Conservation (phyloP, 2,113 vertebrate genomes). For the Tachuris rubrigastra region DNA sequence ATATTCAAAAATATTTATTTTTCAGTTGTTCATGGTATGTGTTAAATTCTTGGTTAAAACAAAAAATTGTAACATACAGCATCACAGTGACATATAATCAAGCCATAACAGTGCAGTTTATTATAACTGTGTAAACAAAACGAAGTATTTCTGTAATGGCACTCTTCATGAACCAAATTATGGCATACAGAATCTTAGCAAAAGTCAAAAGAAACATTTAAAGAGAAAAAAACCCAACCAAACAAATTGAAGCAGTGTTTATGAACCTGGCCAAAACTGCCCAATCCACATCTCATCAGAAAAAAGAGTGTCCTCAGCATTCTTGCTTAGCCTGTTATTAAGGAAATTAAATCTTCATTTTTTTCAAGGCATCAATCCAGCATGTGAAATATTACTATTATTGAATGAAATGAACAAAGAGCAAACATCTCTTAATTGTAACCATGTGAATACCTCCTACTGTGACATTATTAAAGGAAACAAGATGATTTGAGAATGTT, state of each 20-base stretch:
- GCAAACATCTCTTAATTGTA: background rate
- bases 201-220: background rate
- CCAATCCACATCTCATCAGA: background rate
- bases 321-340: background rate
- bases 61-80: background rate
- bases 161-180: background rate
- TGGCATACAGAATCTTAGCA: background rate
- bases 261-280: background rate
- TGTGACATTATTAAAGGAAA: background rate
- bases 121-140: conserved; percentile 53
- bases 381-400: background rate
- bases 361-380: background rate
- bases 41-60: background rate
- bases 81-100: background rate
- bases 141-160: background rate
- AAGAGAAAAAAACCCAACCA: background rate
- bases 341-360: background rate
- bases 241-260: background rate
- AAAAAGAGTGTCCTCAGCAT: background rate
- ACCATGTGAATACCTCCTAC: background rate
- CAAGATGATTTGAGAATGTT: background rate
- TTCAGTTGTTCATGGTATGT: background rate
- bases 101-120: background rate
- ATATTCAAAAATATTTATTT: conserved; percentile 60
- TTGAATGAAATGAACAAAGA: background rate